phyloP scores from a whole-genome alignment of 1,140 invertebrate species.

The Galleria mellonella region DNA sequence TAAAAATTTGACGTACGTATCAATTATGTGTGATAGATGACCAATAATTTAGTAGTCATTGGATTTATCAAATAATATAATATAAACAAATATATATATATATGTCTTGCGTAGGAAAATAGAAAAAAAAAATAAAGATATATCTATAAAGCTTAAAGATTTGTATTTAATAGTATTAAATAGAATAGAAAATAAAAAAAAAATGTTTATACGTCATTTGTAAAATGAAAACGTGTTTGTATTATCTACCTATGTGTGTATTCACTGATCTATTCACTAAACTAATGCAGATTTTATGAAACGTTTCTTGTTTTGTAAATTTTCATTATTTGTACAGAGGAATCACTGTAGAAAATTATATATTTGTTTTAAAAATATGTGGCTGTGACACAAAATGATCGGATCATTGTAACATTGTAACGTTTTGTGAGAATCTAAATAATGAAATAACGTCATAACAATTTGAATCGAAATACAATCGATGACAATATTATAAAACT shows the following conservation, averaged over 20 bases:
- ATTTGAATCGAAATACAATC: slow-evolving; percentile 23
- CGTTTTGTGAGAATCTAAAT: too few species aligned
- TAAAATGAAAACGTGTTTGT: too few species aligned
- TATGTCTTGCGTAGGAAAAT: slow-evolving; percentile 10
- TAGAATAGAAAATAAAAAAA: too few species aligned
- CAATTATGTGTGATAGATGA: slow-evolving; percentile 47
- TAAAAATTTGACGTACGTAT: slow-evolving; percentile 29
- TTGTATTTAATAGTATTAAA: background rate
- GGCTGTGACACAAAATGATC: slow-evolving; percentile 4
- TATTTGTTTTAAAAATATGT: background rate
- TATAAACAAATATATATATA: slow-evolving; percentile 11
- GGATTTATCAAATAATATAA: slow-evolving; percentile 14
- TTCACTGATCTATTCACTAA: too few species aligned
- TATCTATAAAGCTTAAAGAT: background rate
- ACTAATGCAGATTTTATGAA: too few species aligned
- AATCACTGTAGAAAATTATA: too few species aligned
- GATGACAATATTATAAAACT: slow-evolving; percentile 31
- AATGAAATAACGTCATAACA: background rate
- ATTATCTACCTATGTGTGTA: too few species aligned
- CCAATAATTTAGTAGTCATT: slow-evolving; percentile 29
- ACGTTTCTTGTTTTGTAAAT: too few species aligned
- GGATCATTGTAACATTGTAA: too few species aligned
- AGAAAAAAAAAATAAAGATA: slow-evolving; percentile 2
- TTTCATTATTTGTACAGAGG: too few species aligned
- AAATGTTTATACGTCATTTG: too few species aligned